Evolutionary conservation across 2,797 vertebrate species (phyloP).

Genomic region (Bryconaethiops microstoma): DNA sequence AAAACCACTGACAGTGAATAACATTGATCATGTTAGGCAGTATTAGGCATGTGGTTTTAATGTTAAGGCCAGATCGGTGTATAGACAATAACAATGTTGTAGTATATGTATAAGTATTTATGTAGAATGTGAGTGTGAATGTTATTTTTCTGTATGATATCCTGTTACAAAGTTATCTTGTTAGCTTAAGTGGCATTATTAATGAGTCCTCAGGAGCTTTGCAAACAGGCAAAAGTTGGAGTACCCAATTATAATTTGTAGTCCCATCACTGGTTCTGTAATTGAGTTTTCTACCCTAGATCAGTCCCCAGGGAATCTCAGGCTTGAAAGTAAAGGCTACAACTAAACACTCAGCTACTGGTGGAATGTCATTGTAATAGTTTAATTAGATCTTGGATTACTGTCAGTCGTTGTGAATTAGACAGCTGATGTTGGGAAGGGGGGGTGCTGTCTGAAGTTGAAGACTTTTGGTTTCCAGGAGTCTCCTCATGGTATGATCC

Average conservation of each 20-base stretch:
- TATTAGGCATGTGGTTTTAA: too few relatives aligned
- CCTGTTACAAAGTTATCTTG: background rate
- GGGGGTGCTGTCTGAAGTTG: constrained; percentile 32
- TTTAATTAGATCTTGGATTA: constrained; percentile 51
- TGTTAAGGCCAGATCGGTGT: too few relatives aligned
- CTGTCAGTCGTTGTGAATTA: constrained; percentile 54
- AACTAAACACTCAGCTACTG: constrained; percentile 37
- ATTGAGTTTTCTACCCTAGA: background rate
- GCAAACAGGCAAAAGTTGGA: background rate
- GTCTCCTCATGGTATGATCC: constrained; percentile 43
- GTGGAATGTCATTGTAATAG: constrained; percentile 55
- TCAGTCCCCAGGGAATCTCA: background rate
- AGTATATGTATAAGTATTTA: too few relatives aligned
- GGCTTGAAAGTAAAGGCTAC: constrained; percentile 6
- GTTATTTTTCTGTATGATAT: background rate
- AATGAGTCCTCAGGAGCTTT: background rate
- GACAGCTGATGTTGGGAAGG: constrained; percentile 10
- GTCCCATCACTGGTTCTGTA: background rate
- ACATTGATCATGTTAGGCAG: too few relatives aligned
- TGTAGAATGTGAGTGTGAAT: background rate
- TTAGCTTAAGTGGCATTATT: background rate
- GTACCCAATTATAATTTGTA: background rate
- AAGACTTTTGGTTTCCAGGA: constrained; percentile 49
- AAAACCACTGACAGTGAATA: too few relatives aligned
- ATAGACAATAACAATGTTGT: too few relatives aligned